Base-by-base conservation (phyloP, 2,797 vertebrate species). In the Pseudochromis fuscus region DNA sequence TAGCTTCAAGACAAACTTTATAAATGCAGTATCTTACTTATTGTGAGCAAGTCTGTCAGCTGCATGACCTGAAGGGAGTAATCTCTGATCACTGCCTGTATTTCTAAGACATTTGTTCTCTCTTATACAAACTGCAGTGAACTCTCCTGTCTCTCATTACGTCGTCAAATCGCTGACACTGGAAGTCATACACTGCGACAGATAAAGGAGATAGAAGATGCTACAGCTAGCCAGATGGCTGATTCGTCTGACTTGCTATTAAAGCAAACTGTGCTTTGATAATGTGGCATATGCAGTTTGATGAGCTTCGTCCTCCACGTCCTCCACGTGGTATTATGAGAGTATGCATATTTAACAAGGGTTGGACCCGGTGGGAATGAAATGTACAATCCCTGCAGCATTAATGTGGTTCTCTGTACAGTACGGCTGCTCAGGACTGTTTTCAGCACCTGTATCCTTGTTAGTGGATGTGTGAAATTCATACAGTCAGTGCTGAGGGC, bases 61-160 rank as follows among this genome's bases (percentile, higher is more conserved):
- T 18, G n/a, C 33, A 21, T 72, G 55, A 77, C 53, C 27, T 67
- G 24, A 51, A 58, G 49, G 45, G 35, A 67, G 53, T 44, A 10
- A 50, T 66, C 30, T 38, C 9, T 5, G 8, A 38, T 44, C 7
- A 0, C 55, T 59, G 10, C 19, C 27, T 45, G 50, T 61, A 62
- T 48, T 72, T 78, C 68, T 61, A 21, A 35, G 63, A 59, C 37
- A 70, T 44, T 31, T 48, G 15, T 19, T 38, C 30, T 61, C 21
- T 66, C 35, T 44, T 15, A 46, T 27, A 13, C 13, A 25, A 10
- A 42, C 35, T 70, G 51, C 30, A 10, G 1, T 24, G 23, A 76
- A 40, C 45, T 64, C 60, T 46, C 50, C 33, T 21, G 73, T 61
- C 67, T 65, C 19, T 46, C 44, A 45, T 74, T 50, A 67, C n/a